Conservation (phyloP, 2,888 invertebrate genomes). For the Caenorhabditis sp. region DNA sequence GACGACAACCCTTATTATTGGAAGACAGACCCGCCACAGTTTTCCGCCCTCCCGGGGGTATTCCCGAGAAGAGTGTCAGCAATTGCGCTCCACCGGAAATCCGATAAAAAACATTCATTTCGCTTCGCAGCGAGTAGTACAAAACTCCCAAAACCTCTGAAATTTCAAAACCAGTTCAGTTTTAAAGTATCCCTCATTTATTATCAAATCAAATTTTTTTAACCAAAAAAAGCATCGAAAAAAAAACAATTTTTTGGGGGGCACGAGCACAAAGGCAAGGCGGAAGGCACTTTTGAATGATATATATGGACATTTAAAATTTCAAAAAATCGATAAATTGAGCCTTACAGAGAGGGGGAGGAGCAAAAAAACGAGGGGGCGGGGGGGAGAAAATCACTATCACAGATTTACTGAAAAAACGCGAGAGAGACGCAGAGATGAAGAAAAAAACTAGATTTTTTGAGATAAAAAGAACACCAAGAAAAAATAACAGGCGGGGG, state of each 20-base stretch:
- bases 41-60: too few relatives aligned
- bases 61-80: too few relatives aligned
- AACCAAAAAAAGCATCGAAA: not conserved
- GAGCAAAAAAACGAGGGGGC: slow-evolving; percentile 7
- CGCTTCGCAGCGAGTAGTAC: too few relatives aligned
- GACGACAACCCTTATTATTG: too few relatives aligned
- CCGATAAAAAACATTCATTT: too few relatives aligned
- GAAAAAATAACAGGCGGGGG: not conserved
- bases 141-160: too few relatives aligned
- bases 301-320: not conserved
- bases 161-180: not conserved
- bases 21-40: too few relatives aligned
- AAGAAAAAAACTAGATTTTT: slow-evolving; percentile 47
- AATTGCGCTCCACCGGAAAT: too few relatives aligned
- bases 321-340: slow-evolving; percentile 7
- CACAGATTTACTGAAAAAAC: slow-evolving; percentile 25
- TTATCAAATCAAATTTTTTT: not conserved
- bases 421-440: too few relatives aligned
- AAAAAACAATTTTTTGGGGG: slow-evolving; percentile 1
- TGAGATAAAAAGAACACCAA: slow-evolving; percentile 38
- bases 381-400: slow-evolving; percentile 34
- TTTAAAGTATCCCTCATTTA: slow-evolving; percentile 18
- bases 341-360: not conserved
- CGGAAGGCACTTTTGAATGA: slow-evolving; percentile 12
- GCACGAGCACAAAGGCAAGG: slow-evolving; percentile 28